Evolutionary conservation across 2,113 vertebrate species (phyloP).

Genomic region (Gymnobelideus leadbeateri): DNA sequence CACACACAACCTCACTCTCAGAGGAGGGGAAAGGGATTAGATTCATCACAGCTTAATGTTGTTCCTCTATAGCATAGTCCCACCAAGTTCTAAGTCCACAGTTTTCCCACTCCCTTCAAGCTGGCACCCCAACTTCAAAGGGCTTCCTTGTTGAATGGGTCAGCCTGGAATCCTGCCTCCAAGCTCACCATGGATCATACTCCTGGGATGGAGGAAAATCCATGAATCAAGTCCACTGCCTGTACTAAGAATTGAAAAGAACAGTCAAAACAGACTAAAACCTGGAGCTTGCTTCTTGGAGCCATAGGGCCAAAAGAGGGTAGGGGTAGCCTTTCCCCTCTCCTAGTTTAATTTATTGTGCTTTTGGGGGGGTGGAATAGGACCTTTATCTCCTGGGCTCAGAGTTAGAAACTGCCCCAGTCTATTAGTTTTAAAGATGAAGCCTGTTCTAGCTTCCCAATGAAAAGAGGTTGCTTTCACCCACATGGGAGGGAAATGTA

Average conservation of each 20-base stretch:
- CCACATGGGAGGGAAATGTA: not conserved
- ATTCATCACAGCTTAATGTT: too few species aligned
- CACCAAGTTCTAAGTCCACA: too few species aligned
- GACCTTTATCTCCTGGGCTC: not conserved
- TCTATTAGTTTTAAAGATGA: not conserved
- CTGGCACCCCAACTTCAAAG: not conserved
- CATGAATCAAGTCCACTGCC: not conserved
- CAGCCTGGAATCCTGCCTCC: not conserved
- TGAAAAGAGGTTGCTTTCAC: not conserved
- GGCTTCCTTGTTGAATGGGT: not conserved
- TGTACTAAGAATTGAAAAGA: not conserved
- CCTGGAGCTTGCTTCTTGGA: not conserved
- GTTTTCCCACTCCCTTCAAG: not conserved
- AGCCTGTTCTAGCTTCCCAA: not conserved
- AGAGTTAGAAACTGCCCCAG: not conserved
- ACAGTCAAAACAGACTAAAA: too few species aligned
- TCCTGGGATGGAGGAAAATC: not conserved
- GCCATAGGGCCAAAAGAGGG: not conserved
- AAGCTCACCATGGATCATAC: not conserved
- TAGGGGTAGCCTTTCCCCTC: not conserved
- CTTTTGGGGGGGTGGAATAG: not conserved
- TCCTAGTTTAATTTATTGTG: not conserved
- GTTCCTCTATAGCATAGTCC: too few species aligned
- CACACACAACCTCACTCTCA: not conserved
- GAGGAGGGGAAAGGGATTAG: too few species aligned